Evolutionary conservation across 2,113 vertebrate species (phyloP).

Genomic region (Eurystomus gularis): DNA sequence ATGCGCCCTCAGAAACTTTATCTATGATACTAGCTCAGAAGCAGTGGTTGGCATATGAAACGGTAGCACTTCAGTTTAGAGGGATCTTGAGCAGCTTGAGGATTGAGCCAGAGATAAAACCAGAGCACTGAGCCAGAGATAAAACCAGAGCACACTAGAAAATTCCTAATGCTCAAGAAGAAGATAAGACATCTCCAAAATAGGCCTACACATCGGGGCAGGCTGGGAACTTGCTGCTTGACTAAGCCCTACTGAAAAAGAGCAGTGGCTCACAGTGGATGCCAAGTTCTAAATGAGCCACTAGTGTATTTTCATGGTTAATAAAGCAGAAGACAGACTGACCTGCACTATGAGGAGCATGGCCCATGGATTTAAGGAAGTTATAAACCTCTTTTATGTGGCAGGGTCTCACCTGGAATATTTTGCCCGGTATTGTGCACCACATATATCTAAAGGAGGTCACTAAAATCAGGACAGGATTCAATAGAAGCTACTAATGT

Average conservation of each 20-base stretch:
- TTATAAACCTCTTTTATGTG: not conserved
- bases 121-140: not conserved
- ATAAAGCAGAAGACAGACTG: not conserved
- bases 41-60: no score
- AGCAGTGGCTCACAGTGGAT: not conserved
- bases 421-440: not conserved
- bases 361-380: not conserved
- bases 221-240: not conserved
- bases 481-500: not conserved
- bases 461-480: fast-evolving
- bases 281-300: fast-evolving
- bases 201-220: not conserved
- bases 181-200: not conserved
- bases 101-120: not conserved
- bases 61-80: not conserved
- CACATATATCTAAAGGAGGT: not conserved
- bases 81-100: not conserved
- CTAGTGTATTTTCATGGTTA: fast-evolving
- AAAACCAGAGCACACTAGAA: not conserved
- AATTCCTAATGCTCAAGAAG: not conserved
- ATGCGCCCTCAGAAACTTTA: not conserved
- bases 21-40: not conserved
- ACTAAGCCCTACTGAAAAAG: not conserved
- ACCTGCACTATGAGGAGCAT: not conserved
- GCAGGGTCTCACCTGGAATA: not conserved